Percentiles rank a stretch among this genome's conserved stretches.
These are phyloP conservation scores for Sprattus sprattus DNA, from an alignment of 2,113 vertebrate species.

Conservation along the genomic window DNA sequence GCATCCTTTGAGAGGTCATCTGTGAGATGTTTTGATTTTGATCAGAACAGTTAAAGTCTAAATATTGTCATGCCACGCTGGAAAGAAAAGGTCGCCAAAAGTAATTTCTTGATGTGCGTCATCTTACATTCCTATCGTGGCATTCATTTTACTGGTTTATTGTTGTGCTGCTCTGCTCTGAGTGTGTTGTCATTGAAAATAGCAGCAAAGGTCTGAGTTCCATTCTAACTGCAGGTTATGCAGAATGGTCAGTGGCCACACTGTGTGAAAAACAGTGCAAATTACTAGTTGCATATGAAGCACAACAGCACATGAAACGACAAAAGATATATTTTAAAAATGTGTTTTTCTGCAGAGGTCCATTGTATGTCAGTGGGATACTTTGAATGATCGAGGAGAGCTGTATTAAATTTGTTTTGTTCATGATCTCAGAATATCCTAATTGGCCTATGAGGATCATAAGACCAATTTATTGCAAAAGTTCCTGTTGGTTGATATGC, in stretches of 20 bases:
- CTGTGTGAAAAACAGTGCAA: not conserved
- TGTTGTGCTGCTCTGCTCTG: not conserved
- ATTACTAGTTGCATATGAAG: slow-evolving; percentile 1
- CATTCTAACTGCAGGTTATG: not conserved
- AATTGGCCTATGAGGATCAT: not conserved
- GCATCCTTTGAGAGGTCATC: not conserved
- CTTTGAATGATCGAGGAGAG: not conserved
- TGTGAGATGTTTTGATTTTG: not conserved
- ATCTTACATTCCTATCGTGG: not conserved
- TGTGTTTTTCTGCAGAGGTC: not conserved
- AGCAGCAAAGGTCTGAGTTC: not conserved
- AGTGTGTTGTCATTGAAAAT: slow-evolving; percentile 6
- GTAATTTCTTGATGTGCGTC: not conserved
- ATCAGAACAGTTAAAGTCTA: not conserved
- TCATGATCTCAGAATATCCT: not conserved
- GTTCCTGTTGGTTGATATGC: not conserved
- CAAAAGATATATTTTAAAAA: not conserved
- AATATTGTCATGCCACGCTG: not conserved
- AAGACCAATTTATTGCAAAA: not conserved
- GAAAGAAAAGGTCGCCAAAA: not conserved
- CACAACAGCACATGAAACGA: not conserved
- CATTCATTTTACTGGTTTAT: slow-evolving; percentile 7
- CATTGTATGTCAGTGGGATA: not conserved
- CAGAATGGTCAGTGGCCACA: not conserved
- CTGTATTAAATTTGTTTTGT: not conserved